Evolutionary conservation across 1,140 invertebrate genomes (phyloP).

Genomic region (Mesaphorura yosii): DNA sequence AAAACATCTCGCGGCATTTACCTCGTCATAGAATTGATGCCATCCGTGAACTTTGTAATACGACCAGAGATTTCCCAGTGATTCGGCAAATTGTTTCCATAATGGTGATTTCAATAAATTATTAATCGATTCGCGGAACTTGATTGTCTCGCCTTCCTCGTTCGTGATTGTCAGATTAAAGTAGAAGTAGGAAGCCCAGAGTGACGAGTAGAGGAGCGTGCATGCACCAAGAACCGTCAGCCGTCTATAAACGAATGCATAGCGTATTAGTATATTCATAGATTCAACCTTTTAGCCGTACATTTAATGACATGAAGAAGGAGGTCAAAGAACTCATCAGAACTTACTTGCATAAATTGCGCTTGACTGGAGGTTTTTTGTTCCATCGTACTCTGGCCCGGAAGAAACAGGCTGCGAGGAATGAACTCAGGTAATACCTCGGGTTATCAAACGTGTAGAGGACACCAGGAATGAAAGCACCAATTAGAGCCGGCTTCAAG

Average conservation of each 20-base stretch:
- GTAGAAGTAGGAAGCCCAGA: slow-evolving; percentile 69
- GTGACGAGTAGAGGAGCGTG: slow-evolving; percentile 52
- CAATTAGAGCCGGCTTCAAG: slow-evolving; percentile 53
- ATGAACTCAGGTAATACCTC: slow-evolving; percentile 53
- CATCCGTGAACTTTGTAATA: slow-evolving; percentile 69
- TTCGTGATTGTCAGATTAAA: slow-evolving; percentile 80
- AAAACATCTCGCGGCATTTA: slow-evolving; percentile 63
- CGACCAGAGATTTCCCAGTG: slow-evolving; percentile 58
- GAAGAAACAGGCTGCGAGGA: slow-evolving; percentile 49
- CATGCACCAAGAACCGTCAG: slow-evolving; percentile 44
- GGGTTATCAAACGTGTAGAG: slow-evolving; percentile 53
- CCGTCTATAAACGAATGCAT: slow-evolving; percentile 29
- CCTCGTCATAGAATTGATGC: slow-evolving; percentile 64
- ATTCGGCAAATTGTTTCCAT: slow-evolving; percentile 59
- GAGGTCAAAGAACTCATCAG: background rate
- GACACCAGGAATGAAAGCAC: slow-evolving; percentile 52
- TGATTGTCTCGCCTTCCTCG: slow-evolving; percentile 74
- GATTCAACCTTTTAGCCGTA: background rate
- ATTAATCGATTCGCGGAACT: slow-evolving; percentile 69
- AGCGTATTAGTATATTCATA: background rate
- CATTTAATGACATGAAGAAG: no score
- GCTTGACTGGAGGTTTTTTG: slow-evolving; percentile 45
- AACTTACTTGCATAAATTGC: slow-evolving; percentile 38
- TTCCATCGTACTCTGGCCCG: slow-evolving; percentile 68
- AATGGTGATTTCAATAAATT: slow-evolving; percentile 82